These are phyloP conservation scores for Agrenia bidenticulata DNA, from an alignment of 2,888 invertebrate species.

Conservation along the genomic window DNA sequence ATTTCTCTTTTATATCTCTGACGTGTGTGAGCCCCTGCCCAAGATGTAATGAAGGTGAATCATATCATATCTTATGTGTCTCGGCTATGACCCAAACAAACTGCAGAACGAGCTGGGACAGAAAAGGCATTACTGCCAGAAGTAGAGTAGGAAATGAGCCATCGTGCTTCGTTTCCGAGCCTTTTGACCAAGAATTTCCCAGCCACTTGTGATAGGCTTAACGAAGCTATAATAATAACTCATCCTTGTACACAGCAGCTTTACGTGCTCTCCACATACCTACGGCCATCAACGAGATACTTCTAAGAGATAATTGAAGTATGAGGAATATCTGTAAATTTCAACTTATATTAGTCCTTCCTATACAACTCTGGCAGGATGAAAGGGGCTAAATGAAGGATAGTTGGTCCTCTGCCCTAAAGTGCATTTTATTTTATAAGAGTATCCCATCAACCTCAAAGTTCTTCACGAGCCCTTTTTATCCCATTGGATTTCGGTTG, in stretches of 20 bases:
- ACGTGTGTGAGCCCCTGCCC: neutral
- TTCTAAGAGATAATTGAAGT: neutral
- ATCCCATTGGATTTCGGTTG: neutral
- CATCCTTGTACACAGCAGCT: conserved; percentile 1
- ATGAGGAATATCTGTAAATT: conserved; percentile 4
- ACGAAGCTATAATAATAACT: conserved; percentile 10
- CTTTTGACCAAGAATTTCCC: conserved; percentile 21
- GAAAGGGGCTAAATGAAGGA: neutral
- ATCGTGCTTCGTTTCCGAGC: conserved; percentile 41
- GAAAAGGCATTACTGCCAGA: no score
- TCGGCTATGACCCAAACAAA: no score
- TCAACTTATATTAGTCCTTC: neutral
- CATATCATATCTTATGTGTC: neutral
- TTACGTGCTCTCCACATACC: neutral
- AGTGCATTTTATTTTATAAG: conserved; percentile 5
- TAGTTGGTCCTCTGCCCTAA: neutral
- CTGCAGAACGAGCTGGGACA: no score
- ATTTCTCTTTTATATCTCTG: conserved; percentile 2
- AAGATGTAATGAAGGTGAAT: conserved; percentile 7
- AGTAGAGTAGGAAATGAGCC: conserved; percentile 42
- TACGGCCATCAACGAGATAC: conserved; percentile 5
- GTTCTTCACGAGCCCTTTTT: neutral
- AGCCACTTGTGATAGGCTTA: conserved; percentile 1
- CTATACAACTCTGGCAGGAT: neutral
- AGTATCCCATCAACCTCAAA: neutral